Evolutionary conservation across 2,797 vertebrate species (phyloP), one percentile per base, ranked within the genome.

Genomic region (Remorina albescens): DNA sequence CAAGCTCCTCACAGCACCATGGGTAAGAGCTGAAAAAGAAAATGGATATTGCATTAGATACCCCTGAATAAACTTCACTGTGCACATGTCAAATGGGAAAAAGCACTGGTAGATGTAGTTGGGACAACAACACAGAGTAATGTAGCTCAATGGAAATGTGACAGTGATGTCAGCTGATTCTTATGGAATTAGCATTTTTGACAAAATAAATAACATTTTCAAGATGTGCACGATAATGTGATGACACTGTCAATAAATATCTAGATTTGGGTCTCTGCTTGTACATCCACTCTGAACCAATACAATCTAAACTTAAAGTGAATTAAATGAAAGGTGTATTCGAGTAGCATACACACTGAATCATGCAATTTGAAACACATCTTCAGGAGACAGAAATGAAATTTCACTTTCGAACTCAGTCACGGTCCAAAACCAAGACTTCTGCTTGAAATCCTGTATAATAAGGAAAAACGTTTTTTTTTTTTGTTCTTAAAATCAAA

Each of bases 11-110:
- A 90, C 78, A 79, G 69, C 80, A 53, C 51, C 59, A 10, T 51
- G 30, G 62, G 72, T 60, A 60, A 63, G 56, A 83, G 82, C 92
- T 93, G 89, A 41, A 91, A 91, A 68, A 86, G 49, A 89, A 62
- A 84, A 41, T 39, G 86, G 53, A 21, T 57, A 61, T 26, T 47
- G 57, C 62, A 72, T 88, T 81, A 92, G 81, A 82, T 75, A 56
- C 39, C 32, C 46, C 41, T 67, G 32, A 66, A 41, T 71, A 63
- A 65, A 75, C 81, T 37, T 61, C 60, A 62, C 39, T 57, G 19
- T 56, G 37, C 42, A 57, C 28, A 36, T 5, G 71, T 53, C 28
- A 76, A 82, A 84, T 53, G 26, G 68, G 42, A 61, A 59, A 59
- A 6, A 51, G 49, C 59, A 63, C 57, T 61, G 65, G 39, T 37